These are phyloP conservation scores for Neotoxoptera formosana DNA, from an alignment of 1,140 invertebrate genomes.

Conservation along the genomic window DNA sequence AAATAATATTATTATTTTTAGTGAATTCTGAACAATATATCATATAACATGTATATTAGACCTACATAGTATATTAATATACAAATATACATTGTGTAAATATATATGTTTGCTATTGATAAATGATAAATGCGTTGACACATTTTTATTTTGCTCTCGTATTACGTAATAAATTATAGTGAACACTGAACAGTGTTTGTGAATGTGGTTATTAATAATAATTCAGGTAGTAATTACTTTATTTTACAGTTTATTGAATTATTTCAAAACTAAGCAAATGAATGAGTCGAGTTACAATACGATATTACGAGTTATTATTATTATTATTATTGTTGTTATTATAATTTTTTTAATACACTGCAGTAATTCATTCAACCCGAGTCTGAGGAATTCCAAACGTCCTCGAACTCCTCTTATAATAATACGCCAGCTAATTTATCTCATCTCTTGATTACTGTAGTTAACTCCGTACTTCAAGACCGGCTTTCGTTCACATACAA, in stretches of 20 bases:
- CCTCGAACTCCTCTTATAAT: conserved; percentile 44
- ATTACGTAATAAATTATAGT: not conserved
- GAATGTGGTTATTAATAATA: not conserved
- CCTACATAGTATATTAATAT: not conserved
- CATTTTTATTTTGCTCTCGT: conserved; percentile 3
- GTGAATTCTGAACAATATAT: not conserved
- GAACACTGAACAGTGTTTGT: not conserved
- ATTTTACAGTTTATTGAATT: conserved; percentile 6
- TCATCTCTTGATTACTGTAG: conserved; percentile 8
- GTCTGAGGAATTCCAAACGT: conserved; percentile 43
- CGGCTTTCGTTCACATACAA: conserved; percentile 29
- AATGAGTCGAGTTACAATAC: not conserved
- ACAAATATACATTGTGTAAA: too few species aligned
- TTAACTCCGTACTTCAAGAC: conserved; percentile 22
- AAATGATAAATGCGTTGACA: not conserved
- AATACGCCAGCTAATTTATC: conserved; percentile 32
- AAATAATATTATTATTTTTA: conserved; percentile 21
- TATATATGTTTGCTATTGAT: not conserved
- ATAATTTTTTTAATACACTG: not conserved
- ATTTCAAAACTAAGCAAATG: conserved; percentile 25
- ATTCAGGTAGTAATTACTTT: not conserved
- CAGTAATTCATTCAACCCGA: conserved; percentile 45
- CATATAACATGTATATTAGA: not conserved
- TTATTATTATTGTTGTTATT: conserved; percentile 31
- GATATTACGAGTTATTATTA: not conserved